Conservation (phyloP, 2,797 vertebrate genomes). For the Epinephelus coioides region DNA sequence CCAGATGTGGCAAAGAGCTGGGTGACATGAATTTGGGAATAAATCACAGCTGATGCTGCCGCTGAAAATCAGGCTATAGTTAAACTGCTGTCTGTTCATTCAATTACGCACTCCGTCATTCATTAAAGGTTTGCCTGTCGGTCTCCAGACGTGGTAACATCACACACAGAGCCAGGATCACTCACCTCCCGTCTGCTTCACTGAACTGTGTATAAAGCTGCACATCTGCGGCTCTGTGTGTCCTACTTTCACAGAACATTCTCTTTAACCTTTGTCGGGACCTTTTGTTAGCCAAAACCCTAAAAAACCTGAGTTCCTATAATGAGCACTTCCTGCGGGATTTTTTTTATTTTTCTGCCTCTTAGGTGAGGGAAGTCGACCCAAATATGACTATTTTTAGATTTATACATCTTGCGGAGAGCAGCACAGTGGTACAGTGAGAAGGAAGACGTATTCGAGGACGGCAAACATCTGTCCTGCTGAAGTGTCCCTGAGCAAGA, state of each 20-base stretch:
- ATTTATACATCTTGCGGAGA: neutral
- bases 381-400: slow-evolving; percentile 40
- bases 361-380: slow-evolving; percentile 35
- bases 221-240: neutral
- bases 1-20: neutral
- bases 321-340: slow-evolving; percentile 17
- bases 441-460: neutral
- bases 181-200: slow-evolving; percentile 11
- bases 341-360: neutral
- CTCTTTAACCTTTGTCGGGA: slow-evolving; percentile 41
- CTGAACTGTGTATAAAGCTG: slow-evolving; percentile 3
- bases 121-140: neutral
- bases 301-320: slow-evolving; percentile 9
- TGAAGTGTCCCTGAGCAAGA: slow-evolving; percentile 1
- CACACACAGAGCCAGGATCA: neutral
- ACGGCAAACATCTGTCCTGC: slow-evolving; percentile 11
- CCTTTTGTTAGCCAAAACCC: slow-evolving; percentile 16
- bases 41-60: slow-evolving; percentile 10
- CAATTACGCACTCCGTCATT: slow-evolving; percentile 4
- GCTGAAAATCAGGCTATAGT: slow-evolving; percentile 20
- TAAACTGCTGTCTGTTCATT: neutral
- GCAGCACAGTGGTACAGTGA: slow-evolving; percentile 12
- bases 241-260: slow-evolving; percentile 26
- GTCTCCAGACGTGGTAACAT: neutral
- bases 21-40: slow-evolving; percentile 12